These are phyloP conservation scores for Molossus molossus DNA, from an alignment of 2,797 vertebrate species.

Conservation along the genomic window DNA sequence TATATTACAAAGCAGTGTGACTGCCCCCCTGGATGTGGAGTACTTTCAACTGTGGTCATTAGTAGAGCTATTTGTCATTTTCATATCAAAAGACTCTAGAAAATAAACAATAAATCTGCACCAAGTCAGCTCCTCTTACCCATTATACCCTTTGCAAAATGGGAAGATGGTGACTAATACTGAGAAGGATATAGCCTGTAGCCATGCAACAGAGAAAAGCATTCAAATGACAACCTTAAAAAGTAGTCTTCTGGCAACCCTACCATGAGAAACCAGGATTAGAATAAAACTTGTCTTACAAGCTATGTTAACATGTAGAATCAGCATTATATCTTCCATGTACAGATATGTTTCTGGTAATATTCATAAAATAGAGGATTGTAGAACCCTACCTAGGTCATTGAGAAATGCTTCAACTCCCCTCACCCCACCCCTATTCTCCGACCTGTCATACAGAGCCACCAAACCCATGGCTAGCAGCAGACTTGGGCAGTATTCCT, in stretches of 20 bases:
- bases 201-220: background rate
- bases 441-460: background rate
- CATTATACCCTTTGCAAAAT: background rate
- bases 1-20: background rate
- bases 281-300: background rate
- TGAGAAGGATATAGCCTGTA: background rate
- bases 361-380: background rate
- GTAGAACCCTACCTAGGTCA: background rate
- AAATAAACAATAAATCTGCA: background rate
- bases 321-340: background rate
- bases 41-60: background rate
- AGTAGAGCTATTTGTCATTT: background rate
- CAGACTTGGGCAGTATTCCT: background rate
- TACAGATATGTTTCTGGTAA: background rate
- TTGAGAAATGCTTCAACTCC: background rate
- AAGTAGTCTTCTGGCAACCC: background rate
- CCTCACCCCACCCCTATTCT: background rate
- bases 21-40: rapidly evolving
- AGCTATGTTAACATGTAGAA: background rate
- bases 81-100: background rate
- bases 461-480: background rate
- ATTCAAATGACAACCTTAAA: slow-evolving; percentile 4
- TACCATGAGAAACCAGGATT: background rate
- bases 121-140: background rate
- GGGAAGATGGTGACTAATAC: background rate